Conservation (phyloP, 2,797 vertebrate genomes). For the Apogon hyalosoma region DNA sequence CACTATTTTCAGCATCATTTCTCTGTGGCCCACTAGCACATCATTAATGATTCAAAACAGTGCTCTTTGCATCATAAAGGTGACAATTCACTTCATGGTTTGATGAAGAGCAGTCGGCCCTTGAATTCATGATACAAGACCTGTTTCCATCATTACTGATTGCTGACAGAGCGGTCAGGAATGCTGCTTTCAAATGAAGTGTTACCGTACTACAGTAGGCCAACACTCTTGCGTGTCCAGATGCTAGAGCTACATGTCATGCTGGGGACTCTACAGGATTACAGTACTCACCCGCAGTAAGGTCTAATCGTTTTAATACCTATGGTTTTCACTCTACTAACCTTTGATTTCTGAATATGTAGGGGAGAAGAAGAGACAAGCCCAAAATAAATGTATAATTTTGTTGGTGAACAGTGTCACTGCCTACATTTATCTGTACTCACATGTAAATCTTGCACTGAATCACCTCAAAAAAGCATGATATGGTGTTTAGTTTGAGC, state of each 20-base stretch:
- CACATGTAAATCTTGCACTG: conserved; percentile 33
- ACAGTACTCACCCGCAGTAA: conserved; percentile 87
- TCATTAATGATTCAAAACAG: conserved; percentile 76
- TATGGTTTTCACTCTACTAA: conserved; percentile 86
- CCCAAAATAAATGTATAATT: conserved; percentile 85
- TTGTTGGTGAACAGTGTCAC: conserved; percentile 59
- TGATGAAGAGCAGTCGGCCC: conserved; percentile 2
- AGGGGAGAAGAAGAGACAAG: conserved; percentile 87
- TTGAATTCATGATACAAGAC: conserved; percentile 46
- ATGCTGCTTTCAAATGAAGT: conserved; percentile 87
- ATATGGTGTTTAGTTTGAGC: conserved; percentile 41
- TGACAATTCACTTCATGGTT: conserved; percentile 15
- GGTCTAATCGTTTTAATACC: conserved; percentile 84
- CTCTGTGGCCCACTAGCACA: conserved; percentile 64
- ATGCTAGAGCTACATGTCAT: conserved; percentile 81
- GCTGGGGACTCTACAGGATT: conserved; percentile 83
- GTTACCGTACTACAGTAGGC: conserved; percentile 86
- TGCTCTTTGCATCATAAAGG: conserved; percentile 49
- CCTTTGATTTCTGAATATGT: conserved; percentile 89
- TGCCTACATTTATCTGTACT: conserved; percentile 46
- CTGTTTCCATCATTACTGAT: conserved; percentile 77
- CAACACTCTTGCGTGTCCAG: conserved; percentile 86
- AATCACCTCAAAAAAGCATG: conserved; percentile 39
- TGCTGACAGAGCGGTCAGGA: conserved; percentile 72
- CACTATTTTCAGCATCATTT: conserved; percentile 88